Percentiles rank a stretch among this genome's conserved stretches.
Evolutionary conservation across 2,888 invertebrate species (phyloP).

Genomic region (Nemotelus pantherinus): DNA sequence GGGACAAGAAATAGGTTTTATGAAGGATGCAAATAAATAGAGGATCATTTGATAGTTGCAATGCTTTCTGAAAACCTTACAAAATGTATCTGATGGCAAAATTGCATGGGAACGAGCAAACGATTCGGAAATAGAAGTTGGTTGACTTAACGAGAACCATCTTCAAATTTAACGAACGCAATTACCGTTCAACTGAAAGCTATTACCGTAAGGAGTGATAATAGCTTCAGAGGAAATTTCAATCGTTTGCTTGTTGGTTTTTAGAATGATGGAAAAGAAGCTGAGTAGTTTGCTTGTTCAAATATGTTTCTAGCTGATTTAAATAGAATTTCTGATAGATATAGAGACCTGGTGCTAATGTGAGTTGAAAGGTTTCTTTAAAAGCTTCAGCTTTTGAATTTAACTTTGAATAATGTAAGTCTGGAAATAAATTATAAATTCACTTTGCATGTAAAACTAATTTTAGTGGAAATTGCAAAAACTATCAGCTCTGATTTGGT

Average conservation of each 20-base stretch:
- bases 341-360: too few relatives aligned
- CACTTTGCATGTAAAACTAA: too few relatives aligned
- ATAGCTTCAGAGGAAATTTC: neutral
- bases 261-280: neutral
- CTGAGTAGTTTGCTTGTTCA: too few relatives aligned
- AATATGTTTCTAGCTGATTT: too few relatives aligned
- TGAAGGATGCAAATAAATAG: conserved; percentile 26
- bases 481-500: too few relatives aligned
- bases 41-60: conserved; percentile 22
- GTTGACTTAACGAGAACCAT: conserved; percentile 9
- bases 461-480: too few relatives aligned
- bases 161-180: conserved; percentile 30
- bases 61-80: conserved; percentile 14
- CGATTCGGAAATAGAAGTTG: neutral
- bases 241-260: neutral
- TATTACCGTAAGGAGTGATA: conserved; percentile 24
- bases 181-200: conserved; percentile 31
- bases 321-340: too few relatives aligned
- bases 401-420: too few relatives aligned
- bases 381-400: too few relatives aligned
- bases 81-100: neutral
- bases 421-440: too few relatives aligned
- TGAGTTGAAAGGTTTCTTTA: too few relatives aligned
- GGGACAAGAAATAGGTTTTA: neutral
- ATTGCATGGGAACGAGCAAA: neutral